Conservation (phyloP, 2,888 invertebrate genomes). For the Melanophora roralis region DNA sequence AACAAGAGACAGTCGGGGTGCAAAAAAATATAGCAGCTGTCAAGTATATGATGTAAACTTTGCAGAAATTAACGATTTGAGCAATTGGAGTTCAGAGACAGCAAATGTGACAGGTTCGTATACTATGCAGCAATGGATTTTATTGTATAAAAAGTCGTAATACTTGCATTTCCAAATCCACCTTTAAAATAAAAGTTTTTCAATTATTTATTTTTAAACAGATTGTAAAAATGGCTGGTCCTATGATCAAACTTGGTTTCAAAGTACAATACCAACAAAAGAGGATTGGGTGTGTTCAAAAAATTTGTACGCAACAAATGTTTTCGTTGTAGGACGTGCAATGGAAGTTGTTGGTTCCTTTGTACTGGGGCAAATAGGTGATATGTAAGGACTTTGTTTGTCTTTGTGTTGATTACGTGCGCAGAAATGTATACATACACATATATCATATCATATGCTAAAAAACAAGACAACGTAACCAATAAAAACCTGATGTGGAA, state of each 20-base stretch:
- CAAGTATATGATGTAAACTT: conserved; percentile 77
- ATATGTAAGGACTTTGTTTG: conserved; percentile 77
- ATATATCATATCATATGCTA: no score
- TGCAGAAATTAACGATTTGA: conserved; percentile 68
- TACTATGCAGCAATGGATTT: no score
- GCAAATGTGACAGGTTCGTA: conserved; percentile 70
- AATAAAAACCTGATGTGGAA: no score
- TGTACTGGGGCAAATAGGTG: conserved; percentile 80
- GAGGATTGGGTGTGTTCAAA: conserved; percentile 80
- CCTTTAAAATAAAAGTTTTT: no score
- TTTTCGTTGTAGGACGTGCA: conserved; percentile 78
- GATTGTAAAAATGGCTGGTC: conserved; percentile 79
- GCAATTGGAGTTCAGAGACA: conserved; percentile 65
- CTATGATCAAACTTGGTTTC: conserved; percentile 79
- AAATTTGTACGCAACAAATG: conserved; percentile 79
- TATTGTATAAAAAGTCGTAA: no score
- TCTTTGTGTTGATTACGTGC: conserved; percentile 25
- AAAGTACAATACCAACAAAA: conserved; percentile 78
- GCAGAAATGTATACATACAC: not conserved
- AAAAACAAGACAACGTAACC: no score
- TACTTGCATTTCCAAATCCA: no score
- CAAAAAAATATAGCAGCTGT: conserved; percentile 76
- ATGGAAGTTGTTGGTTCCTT: conserved; percentile 80
- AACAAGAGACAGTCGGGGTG: conserved; percentile 74
- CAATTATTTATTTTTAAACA: no score